These are phyloP conservation scores for Pangasius larnaudii DNA, from an alignment of 2,797 vertebrate species.

Conservation along the genomic window DNA sequence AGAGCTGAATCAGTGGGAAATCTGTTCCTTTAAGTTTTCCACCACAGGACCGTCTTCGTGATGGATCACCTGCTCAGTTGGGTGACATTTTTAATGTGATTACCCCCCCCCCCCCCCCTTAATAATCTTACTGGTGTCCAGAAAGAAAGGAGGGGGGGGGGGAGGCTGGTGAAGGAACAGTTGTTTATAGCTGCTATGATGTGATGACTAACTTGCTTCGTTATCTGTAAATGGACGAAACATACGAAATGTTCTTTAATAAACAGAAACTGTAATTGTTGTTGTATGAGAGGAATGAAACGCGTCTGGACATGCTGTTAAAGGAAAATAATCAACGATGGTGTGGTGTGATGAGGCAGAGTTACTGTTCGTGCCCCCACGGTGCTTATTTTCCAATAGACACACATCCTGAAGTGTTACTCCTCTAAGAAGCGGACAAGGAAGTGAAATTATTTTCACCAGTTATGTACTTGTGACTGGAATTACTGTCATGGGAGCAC, in stretches of 20 bases:
- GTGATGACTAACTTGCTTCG: background rate
- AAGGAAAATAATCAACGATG: background rate
- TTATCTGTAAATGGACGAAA: background rate
- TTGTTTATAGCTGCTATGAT: background rate
- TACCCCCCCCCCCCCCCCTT: background rate
- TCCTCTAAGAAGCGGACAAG: background rate
- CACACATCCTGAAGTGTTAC: background rate
- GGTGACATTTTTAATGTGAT: background rate
- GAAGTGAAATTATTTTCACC: background rate
- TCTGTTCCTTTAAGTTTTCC: background rate
- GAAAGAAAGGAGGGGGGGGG: background rate
- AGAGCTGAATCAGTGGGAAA: background rate
- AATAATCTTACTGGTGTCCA: background rate
- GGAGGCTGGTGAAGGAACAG: background rate
- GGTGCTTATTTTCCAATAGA: background rate
- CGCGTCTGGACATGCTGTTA: background rate
- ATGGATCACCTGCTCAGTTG: background rate
- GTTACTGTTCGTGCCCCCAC: too few species aligned
- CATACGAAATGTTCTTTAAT: background rate
- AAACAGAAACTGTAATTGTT: background rate
- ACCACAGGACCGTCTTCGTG: background rate
- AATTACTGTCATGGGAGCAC: background rate
- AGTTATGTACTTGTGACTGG: background rate
- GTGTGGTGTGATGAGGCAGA: background rate
- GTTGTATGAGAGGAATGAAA: background rate